phyloP scores from a whole-genome alignment of 2,888 invertebrate species.

The Leuctra nigra region DNA sequence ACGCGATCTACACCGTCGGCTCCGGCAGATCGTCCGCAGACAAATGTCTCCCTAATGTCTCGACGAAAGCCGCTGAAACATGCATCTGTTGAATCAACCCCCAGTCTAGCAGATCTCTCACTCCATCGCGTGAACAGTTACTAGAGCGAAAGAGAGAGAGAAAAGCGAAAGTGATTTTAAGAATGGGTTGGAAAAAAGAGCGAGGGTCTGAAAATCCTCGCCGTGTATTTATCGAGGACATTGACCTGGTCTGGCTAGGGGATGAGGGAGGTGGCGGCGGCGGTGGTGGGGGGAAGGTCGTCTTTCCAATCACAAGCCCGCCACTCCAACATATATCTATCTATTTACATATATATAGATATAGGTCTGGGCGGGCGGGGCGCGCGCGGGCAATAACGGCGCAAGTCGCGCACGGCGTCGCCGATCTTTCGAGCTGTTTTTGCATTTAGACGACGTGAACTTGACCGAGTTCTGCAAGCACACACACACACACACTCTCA shows the following conservation, averaged over 20 bases:
- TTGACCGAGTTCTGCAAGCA: conserved; percentile 30
- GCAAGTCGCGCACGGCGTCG: conserved; percentile 21
- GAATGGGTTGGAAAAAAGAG: neutral
- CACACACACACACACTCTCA: conserved; percentile 15
- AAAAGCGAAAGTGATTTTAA: neutral
- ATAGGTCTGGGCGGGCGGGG: conserved; percentile 16
- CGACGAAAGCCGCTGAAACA: too few species aligned
- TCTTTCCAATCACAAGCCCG: conserved; percentile 26
- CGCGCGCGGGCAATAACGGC: conserved; percentile 15
- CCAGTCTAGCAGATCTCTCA: too few species aligned
- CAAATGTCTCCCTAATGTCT: too few species aligned
- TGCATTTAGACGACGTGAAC: conserved; percentile 24
- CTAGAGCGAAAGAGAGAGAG: too few species aligned
- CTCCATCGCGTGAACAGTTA: too few species aligned
- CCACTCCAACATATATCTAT: conserved; percentile 17
- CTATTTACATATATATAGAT: conserved; percentile 24
- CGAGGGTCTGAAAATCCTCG: conserved; percentile 21
- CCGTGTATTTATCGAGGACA: conserved; percentile 15
- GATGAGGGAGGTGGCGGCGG: neutral
- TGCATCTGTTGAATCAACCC: too few species aligned
- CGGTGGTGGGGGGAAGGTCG: conserved; percentile 20
- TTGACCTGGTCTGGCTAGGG: conserved; percentile 19
- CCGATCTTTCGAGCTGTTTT: conserved; percentile 24
- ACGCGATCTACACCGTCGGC: too few species aligned
- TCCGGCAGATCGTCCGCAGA: too few species aligned